Base-by-base conservation (phyloP, 2,113 vertebrate species). In the Erpornis zantholeuca region DNA sequence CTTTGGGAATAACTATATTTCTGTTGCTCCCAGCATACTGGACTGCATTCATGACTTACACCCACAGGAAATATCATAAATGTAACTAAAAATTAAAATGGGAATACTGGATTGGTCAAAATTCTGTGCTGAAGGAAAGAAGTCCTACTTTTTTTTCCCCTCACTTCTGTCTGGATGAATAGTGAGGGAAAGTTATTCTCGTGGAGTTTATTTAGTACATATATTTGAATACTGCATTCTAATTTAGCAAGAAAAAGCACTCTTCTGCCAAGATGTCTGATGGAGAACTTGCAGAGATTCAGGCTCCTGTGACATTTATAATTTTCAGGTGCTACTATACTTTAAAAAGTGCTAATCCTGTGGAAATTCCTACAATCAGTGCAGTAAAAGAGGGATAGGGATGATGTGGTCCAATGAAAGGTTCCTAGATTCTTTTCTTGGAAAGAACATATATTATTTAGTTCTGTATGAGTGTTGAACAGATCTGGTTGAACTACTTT, bases 31-130 rank as follows among this genome's bases (percentile, higher is more conserved):
- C 36, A 88, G 88, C 88, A 15, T 63, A 90, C 71, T 94, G 61
- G 68, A 60, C 85, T 90, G 64, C 82, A 92, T 92, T 92, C 60
- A 73, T 92, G 79, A 64, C 56, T 93, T 92, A 90, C 27, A 80
- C 71, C 71, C 92, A 83, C 76, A 90, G 92, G 92, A 96, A 94
- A 78, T 93, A 92, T 80, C 71, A 86, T 94, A 88, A 96, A 88
- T 86, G 47, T 95, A 88, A 95, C 92, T 97, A 94, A 96, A 95
- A 96, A 90, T 76, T 97, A 94, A 94, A 97, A 92, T 87, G 95
- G 87, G 80, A 90, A 50, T 94, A 92, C 5, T 52, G 20, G 11
- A 15, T 91, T 91, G 47, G 22, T 90, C 44, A 89, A 42, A 95
- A 92, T 68, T 66, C n/a, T 71, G 7, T 86, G 44, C 54, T 90